Evolutionary conservation across 30 jellyfish, hydroid and myxozoan genomes (phyloP).

Genomic region (Turritopsis dohrnii): DNA sequence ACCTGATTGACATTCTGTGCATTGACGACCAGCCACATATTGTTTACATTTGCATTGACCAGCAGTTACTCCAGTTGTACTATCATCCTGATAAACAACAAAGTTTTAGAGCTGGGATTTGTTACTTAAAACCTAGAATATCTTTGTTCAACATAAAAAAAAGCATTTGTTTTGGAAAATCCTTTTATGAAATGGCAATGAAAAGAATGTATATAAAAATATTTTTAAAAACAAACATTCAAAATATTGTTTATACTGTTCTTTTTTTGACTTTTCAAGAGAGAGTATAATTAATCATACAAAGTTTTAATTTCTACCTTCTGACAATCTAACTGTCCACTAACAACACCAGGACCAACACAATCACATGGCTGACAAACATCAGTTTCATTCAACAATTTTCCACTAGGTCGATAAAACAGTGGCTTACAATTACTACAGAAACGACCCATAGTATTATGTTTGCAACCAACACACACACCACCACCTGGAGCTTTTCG

Average conservation of each 20-base stretch:
- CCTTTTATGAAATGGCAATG: no score
- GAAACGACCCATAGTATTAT: slow-evolving; percentile 86
- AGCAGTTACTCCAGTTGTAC: slow-evolving; percentile 74
- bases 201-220: no score
- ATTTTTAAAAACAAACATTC: no score
- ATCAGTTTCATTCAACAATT: slow-evolving; percentile 58
- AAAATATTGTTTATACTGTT: no score
- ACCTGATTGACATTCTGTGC: slow-evolving; percentile 78
- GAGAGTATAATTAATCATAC: no score
- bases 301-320: slow-evolving; percentile 43
- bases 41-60: slow-evolving; percentile 93
- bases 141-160: no score
- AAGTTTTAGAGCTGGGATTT: no score
- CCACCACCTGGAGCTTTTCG: slow-evolving; percentile 89
- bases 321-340: slow-evolving; percentile 72
- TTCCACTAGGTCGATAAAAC: slow-evolving; percentile 76
- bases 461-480: slow-evolving; percentile 82
- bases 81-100: slow-evolving; percentile 57
- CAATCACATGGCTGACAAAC: slow-evolving; percentile 91
- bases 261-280: no score
- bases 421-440: slow-evolving; percentile 74
- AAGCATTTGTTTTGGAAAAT: no score
- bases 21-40: slow-evolving; percentile 78
- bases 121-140: no score
- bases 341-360: slow-evolving; percentile 83